A percentile compares a stretch with the other conserved stretches of the same genome.
These are phyloP conservation scores for Anthoptus insignis DNA, from an alignment of 2,888 invertebrate species.

Conservation along the genomic window DNA sequence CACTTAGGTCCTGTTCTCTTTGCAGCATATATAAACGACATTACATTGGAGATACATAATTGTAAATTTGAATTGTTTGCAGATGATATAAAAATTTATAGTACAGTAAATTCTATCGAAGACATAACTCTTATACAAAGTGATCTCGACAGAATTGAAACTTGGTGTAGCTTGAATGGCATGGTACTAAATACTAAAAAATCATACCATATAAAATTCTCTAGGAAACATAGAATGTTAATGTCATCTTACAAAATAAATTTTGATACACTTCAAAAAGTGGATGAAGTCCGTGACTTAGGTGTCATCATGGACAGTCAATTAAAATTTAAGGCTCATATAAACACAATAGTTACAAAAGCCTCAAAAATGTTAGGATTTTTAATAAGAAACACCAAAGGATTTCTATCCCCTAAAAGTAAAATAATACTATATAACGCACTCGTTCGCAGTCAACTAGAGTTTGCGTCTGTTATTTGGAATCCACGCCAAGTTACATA, in stretches of 20 bases:
- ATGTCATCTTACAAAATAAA: slow-evolving; percentile 21
- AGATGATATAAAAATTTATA: slow-evolving; percentile 46
- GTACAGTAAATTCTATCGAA: too few species aligned
- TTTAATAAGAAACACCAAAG: slow-evolving; percentile 35
- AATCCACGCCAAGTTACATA: slow-evolving; percentile 4
- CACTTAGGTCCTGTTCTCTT: slow-evolving; percentile 43
- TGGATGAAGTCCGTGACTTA: slow-evolving; percentile 33
- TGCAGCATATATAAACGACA: slow-evolving; percentile 35
- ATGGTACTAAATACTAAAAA: slow-evolving; percentile 36
- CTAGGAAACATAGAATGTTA: slow-evolving; percentile 22
- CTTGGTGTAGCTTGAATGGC: slow-evolving; percentile 38
- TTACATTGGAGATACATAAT: slow-evolving; percentile 12
- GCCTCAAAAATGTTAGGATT: slow-evolving; percentile 36
- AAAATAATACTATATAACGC: slow-evolving; percentile 31
- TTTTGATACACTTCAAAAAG: neutral
- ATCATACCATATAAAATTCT: slow-evolving; percentile 36
- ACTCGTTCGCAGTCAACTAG: slow-evolving; percentile 32
- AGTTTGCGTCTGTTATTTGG: slow-evolving; percentile 21
- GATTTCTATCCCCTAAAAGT: slow-evolving; percentile 12
- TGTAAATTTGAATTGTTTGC: too few species aligned
- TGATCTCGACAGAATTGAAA: slow-evolving; percentile 26
- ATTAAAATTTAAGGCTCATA: slow-evolving; percentile 29
- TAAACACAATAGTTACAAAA: slow-evolving; percentile 32
- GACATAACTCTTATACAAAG: too few species aligned
- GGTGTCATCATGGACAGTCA: slow-evolving; percentile 37